Evolutionary conservation across 37 sponge, comb jelly and placozoan species (phyloP).

Genomic region (Corticium candelabrum): DNA sequence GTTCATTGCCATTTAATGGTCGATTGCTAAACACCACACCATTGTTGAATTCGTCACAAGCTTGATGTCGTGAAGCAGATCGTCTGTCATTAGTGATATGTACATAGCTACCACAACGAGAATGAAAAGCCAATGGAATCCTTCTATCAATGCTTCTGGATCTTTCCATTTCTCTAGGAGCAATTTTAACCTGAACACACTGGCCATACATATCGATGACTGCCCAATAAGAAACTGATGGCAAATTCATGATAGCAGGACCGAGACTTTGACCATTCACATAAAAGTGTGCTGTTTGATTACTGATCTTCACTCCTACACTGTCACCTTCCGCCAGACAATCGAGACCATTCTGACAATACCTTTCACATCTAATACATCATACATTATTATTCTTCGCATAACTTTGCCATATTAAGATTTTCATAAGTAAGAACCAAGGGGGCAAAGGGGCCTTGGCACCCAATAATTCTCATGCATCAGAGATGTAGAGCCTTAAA

Average conservation of each 20-base stretch:
- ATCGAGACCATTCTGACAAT: not conserved
- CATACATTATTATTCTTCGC: too few relatives aligned
- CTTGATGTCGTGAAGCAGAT: not conserved
- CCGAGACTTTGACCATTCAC: not conserved
- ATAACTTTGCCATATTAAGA: too few relatives aligned
- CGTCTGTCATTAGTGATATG: not conserved
- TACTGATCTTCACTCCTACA: not conserved
- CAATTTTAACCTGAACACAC: not conserved
- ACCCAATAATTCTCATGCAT: too few relatives aligned
- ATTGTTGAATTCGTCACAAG: slow-evolving; percentile 22
- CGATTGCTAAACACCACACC: slow-evolving; percentile 12
- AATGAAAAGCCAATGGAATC: not conserved
- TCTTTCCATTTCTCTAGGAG: too few relatives aligned
- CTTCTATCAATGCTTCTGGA: not conserved
- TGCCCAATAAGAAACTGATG: not conserved
- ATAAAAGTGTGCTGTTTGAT: not conserved
- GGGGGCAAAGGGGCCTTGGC: too few relatives aligned
- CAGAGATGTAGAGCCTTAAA: too few relatives aligned
- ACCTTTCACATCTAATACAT: not conserved
- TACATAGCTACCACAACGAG: not conserved
- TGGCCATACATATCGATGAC: not conserved
- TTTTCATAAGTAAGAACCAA: too few relatives aligned
- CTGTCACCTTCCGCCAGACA: not conserved
- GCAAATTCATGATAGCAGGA: not conserved
- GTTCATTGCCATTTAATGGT: not conserved